These are phyloP conservation scores for Drosophila kohkoa DNA, from an alignment of 1,140 invertebrate species.

Conservation along the genomic window DNA sequence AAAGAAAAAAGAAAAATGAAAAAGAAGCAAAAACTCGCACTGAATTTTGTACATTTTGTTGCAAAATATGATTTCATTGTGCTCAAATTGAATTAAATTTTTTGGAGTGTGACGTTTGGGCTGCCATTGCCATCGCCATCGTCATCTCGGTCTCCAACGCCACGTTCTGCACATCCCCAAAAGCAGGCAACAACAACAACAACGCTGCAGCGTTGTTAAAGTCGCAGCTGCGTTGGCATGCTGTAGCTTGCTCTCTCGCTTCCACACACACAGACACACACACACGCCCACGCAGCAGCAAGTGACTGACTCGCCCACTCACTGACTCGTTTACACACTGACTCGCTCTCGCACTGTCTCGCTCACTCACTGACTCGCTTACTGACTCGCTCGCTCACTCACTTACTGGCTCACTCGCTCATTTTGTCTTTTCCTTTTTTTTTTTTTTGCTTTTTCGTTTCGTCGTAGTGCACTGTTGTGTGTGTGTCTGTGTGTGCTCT, in stretches of 20 bases:
- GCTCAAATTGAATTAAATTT: slow-evolving; percentile 80
- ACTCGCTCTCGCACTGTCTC: slow-evolving; percentile 11
- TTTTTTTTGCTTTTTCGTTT: background rate
- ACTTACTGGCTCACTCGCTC: slow-evolving; percentile 36
- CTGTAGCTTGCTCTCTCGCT: background rate
- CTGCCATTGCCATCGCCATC: background rate
- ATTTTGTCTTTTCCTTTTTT: slow-evolving; percentile 36
- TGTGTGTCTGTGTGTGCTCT: background rate
- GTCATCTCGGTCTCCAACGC: background rate
- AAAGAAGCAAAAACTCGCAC: slow-evolving; percentile 7
- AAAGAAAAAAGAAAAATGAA: too few species aligned
- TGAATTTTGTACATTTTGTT: slow-evolving; percentile 75
- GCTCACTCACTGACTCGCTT: slow-evolving; percentile 35
- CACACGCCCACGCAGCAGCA: background rate
- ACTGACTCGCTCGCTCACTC: slow-evolving; percentile 27
- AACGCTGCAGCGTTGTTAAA: slow-evolving; percentile 15
- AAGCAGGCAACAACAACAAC: slow-evolving; percentile 26
- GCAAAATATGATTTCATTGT: slow-evolving; percentile 84
- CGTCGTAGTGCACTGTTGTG: background rate
- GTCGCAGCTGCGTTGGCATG: slow-evolving; percentile 60
- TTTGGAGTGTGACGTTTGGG: slow-evolving; percentile 65
- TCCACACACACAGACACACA: background rate
- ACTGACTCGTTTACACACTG: slow-evolving; percentile 32
- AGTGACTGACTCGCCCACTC: slow-evolving; percentile 5
- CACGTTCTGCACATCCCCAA: slow-evolving; percentile 26